Conservation (phyloP, 2,888 invertebrate species). For the Sceliomorpha sp. region DNA sequence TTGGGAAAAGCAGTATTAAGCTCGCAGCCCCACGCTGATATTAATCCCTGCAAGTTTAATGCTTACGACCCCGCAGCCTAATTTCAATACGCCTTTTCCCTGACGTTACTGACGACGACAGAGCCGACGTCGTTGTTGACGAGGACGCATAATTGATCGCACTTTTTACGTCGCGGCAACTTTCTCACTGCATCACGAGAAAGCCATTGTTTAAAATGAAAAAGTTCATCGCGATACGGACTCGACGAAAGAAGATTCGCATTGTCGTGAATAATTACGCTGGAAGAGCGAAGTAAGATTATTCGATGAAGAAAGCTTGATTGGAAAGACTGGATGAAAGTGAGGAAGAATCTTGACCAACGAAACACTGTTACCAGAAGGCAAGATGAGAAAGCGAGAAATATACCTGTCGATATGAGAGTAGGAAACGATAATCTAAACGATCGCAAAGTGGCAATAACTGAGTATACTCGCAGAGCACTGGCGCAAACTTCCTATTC, state of each 20-base stretch:
- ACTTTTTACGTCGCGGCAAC: conserved; percentile 57
- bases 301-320: background rate
- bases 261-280: background rate
- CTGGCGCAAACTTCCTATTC: conserved; percentile 74
- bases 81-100: conserved; percentile 68
- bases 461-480: conserved; percentile 66
- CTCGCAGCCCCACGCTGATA: conserved; percentile 58
- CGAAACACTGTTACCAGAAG: no score
- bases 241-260: background rate
- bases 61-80: conserved; percentile 66
- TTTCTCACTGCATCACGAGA: conserved; percentile 29
- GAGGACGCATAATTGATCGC: conserved; percentile 66
- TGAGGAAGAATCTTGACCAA: no score
- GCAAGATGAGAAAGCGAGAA: no score
- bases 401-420: conserved; percentile 27
- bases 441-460: conserved; percentile 78
- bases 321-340: no score
- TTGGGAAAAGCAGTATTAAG: conserved; percentile 16
- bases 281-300: background rate
- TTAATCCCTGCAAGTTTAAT: conserved; percentile 77
- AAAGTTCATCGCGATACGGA: no score
- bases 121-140: conserved; percentile 9
- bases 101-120: conserved; percentile 32
- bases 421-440: conserved; percentile 76
- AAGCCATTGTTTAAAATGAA: no score